Conservation (phyloP, 2,113 vertebrate genomes). For the Calypte anna region DNA sequence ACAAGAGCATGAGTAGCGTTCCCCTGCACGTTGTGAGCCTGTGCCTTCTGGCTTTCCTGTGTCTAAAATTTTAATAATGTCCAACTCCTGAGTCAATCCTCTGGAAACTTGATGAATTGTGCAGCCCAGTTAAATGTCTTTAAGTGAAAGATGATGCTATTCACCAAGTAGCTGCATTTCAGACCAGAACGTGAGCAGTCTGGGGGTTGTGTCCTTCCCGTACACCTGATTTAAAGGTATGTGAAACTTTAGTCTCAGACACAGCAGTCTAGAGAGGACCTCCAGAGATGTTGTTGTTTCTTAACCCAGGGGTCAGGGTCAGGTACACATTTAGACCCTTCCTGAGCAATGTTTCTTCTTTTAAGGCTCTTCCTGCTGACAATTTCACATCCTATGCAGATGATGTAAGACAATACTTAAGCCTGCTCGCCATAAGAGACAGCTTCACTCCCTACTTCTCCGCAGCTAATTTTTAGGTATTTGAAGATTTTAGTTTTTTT, state of each 20-base stretch:
- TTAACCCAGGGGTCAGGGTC: fast-evolving
- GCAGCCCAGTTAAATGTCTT: background rate
- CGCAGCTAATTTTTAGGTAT: background rate
- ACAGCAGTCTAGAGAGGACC: background rate
- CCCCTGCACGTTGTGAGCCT: background rate
- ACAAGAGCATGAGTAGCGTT: background rate
- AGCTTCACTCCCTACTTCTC: background rate
- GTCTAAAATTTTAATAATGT: background rate
- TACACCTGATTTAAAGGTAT: background rate
- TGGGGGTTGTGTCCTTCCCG: background rate
- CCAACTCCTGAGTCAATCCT: background rate
- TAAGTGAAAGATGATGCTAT: background rate
- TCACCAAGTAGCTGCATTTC: background rate
- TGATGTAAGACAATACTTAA: fast-evolving
- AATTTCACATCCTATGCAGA: background rate
- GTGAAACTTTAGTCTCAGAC: background rate
- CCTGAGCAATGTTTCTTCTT: background rate
- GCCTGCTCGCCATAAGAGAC: background rate
- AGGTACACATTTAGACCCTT: background rate
- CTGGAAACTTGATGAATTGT: background rate
- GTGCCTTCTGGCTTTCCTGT: background rate
- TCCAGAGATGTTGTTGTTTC: background rate
- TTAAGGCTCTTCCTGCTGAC: background rate
- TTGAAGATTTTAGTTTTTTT: background rate
- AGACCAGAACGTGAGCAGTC: background rate